These are phyloP conservation scores for Cyphomyrus plagiostoma DNA, from an alignment of 2,113 vertebrate genomes.

Conservation along the genomic window DNA sequence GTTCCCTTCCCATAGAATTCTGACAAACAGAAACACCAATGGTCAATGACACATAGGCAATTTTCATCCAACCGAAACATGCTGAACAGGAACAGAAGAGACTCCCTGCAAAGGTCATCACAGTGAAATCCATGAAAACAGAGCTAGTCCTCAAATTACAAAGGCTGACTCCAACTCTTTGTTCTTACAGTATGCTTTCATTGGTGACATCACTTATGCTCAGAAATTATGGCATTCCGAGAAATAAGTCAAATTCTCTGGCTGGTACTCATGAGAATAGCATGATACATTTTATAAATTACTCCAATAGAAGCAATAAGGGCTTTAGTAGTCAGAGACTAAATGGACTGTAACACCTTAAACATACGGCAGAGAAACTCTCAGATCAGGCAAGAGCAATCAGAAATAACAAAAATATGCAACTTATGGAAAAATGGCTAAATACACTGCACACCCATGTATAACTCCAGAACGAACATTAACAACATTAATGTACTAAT, in stretches of 20 bases:
- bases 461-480: background rate
- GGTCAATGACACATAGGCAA: background rate
- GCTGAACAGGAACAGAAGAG: background rate
- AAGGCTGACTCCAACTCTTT: background rate
- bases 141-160: background rate
- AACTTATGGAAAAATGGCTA: background rate
- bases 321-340: background rate
- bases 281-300: background rate
- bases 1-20: background rate
- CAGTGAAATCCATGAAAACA: background rate
- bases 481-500: background rate
- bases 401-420: background rate
- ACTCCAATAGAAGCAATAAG: background rate
- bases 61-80: background rate
- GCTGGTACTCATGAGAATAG: background rate
- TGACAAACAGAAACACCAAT: background rate
- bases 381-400: background rate
- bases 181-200: background rate
- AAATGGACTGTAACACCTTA: background rate
- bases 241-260: background rate
- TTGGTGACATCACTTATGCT: background rate
- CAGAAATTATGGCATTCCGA: background rate
- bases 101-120: background rate
- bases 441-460: background rate
- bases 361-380: background rate